Evolutionary conservation across 2,888 invertebrate species (phyloP).

Genomic region (Homarus gammarus): DNA sequence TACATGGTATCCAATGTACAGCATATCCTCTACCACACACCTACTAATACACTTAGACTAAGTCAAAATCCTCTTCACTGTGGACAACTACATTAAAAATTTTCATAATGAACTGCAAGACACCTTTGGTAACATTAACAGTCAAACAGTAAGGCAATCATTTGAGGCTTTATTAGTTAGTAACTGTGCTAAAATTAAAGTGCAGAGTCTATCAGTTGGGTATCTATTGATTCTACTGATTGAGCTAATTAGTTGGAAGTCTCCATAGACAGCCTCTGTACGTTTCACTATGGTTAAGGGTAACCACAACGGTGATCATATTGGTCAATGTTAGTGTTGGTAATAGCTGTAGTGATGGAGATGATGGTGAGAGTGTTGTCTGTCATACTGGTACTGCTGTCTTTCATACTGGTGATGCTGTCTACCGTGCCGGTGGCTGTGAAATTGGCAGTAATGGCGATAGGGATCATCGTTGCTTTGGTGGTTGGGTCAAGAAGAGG

Average conservation of each 20-base stretch:
- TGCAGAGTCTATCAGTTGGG: neutral
- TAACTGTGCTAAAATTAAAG: neutral
- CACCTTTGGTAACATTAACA: constrained; percentile 15
- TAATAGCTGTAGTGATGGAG: neutral
- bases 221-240: neutral
- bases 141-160: neutral
- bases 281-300: neutral
- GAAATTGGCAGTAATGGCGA: neutral
- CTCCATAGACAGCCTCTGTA: neutral
- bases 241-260: neutral
- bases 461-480: neutral
- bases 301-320: neutral
- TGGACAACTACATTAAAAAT: neutral
- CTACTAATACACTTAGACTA: neutral
- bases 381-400: too few species aligned
- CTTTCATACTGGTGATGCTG: too few species aligned
- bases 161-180: constrained; percentile 8
- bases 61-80: neutral
- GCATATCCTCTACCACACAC: neutral
- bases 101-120: constrained; percentile 10
- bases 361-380: neutral
- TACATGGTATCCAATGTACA: constrained; percentile 1
- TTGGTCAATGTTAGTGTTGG: neutral
- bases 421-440: neutral
- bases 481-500: constrained; percentile 46